Base-by-base conservation (phyloP, 2,888 invertebrate genomes). In the Ariolimax columbianus region DNA sequence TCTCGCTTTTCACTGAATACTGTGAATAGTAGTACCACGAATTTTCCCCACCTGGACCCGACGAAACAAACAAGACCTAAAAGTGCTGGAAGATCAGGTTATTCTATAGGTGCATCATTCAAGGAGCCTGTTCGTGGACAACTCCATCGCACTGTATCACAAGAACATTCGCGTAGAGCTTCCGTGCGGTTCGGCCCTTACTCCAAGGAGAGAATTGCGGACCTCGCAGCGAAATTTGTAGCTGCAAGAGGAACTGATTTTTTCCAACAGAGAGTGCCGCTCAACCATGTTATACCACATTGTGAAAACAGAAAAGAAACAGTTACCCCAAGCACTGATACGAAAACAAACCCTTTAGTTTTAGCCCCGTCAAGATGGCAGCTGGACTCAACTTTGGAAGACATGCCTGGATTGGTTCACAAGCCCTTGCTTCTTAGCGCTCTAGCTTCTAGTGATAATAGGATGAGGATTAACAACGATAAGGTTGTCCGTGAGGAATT, bases 221-320 rank as follows among this genome's bases (percentile, higher is more conserved):
- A 85, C 9, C 40, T 85, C 1, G 81, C 85, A 11, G 63, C 75
- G n/a, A 85, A 87, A 43, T 81, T 83, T 63, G 63, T 86, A 19
- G 84, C 82, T 30, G 77, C 79, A 0, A 75, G 79, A 79, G 85
- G 86, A 40, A 43, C 70, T 7, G 17, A 70, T 9, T 1, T 72
- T 23, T 47, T 72, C 36, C 51, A 66, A 72, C 36, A 51, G 11
- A 68, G 55, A 68, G n/a, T 30, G 4, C 36, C 36, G 38, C 59
- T 33, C n/a, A 55, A n/a, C 11, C 3, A 51, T 51, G 33, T 19
- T 19, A 19, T 51, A 19, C 3, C 51, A 47, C 4, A 4, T 36
- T 33, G 33, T 1, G 75, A 75, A 23, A 51, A 75, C 51, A 51
- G 33, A 43, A 43, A 26, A 3, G 19, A 33, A 26, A 19, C 33